These are phyloP conservation scores for Cryptotis parvus DNA, from an alignment of 2,113 vertebrate genomes.

Conservation along the genomic window DNA sequence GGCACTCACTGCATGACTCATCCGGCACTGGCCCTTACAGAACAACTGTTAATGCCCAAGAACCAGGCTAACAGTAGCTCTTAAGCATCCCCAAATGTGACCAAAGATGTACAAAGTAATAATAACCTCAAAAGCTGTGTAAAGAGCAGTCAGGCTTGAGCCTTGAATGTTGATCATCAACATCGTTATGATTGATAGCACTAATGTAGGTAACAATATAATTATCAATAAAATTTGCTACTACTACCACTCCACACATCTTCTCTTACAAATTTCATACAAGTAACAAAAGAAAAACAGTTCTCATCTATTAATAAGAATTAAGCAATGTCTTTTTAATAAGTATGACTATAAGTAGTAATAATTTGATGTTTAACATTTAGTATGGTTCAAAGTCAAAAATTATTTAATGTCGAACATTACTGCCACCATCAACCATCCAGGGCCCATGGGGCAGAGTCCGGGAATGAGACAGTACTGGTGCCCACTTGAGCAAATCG, in stretches of 20 bases:
- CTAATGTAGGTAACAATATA: neutral
- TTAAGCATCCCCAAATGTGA: too few species aligned
- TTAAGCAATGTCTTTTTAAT: neutral
- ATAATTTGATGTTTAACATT: neutral
- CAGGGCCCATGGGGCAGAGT: too few species aligned
- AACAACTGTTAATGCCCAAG: too few species aligned
- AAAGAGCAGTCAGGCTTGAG: constrained; percentile 5
- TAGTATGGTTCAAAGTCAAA: neutral
- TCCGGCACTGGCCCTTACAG: too few species aligned
- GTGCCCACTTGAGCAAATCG: too few species aligned
- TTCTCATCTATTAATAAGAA: neutral
- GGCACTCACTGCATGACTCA: too few species aligned
- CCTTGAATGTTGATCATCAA: neutral
- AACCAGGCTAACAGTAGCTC: too few species aligned
- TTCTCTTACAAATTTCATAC: neutral
- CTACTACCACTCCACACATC: neutral
- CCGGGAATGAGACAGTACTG: too few species aligned
- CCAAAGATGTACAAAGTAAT: too few species aligned
- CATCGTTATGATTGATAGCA: neutral
- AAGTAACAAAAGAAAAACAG: too few species aligned
- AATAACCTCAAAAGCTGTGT: neutral
- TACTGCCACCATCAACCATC: neutral
- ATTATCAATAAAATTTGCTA: neutral
- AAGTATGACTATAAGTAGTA: constrained; percentile 3
- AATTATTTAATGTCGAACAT: constrained; percentile 4